Evolutionary conservation across 2,888 invertebrate species (phyloP).

Genomic region (Xanthostigma xanthostigma): DNA sequence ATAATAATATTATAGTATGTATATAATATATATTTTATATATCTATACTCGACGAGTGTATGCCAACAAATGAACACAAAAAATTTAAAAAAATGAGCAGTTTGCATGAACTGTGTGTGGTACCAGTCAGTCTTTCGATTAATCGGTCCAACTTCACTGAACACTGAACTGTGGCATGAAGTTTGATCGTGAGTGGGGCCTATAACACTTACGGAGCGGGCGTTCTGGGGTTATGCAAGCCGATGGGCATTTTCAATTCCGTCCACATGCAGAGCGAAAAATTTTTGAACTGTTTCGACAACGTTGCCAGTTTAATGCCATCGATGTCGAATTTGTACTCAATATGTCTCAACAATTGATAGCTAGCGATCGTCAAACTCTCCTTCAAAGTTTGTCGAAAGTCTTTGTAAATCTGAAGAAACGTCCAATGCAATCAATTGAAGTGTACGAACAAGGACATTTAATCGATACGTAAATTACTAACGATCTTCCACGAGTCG

Average conservation of each 20-base stretch:
- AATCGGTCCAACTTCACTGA: too few relatives aligned
- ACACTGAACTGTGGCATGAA: too few relatives aligned
- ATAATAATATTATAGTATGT: too few relatives aligned
- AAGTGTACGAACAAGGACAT: background rate
- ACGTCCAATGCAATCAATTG: background rate
- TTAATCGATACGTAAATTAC: background rate
- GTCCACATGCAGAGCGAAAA: slow-evolving; percentile 33
- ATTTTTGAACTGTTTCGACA: slow-evolving; percentile 23
- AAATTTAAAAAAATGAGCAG: too few relatives aligned
- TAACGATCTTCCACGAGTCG: slow-evolving; percentile 20
- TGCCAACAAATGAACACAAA: too few relatives aligned
- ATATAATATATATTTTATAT: too few relatives aligned
- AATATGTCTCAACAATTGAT: slow-evolving; percentile 31
- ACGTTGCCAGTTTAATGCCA: slow-evolving; percentile 31
- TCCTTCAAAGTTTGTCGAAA: slow-evolving; percentile 29
- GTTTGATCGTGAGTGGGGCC: too few relatives aligned
- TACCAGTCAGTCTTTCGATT: too few relatives aligned
- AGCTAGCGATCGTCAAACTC: slow-evolving; percentile 33
- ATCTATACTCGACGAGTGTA: too few relatives aligned
- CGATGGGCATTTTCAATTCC: slow-evolving; percentile 27
- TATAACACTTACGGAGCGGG: background rate
- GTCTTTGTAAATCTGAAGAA: slow-evolving; percentile 24
- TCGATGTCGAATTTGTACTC: slow-evolving; percentile 29
- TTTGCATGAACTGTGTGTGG: too few relatives aligned
- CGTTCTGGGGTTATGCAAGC: background rate